Percentiles rank a stretch among this genome's conserved stretches.
Conservation (phyloP, 2,113 vertebrate species). For the Hystrix brachyura region DNA sequence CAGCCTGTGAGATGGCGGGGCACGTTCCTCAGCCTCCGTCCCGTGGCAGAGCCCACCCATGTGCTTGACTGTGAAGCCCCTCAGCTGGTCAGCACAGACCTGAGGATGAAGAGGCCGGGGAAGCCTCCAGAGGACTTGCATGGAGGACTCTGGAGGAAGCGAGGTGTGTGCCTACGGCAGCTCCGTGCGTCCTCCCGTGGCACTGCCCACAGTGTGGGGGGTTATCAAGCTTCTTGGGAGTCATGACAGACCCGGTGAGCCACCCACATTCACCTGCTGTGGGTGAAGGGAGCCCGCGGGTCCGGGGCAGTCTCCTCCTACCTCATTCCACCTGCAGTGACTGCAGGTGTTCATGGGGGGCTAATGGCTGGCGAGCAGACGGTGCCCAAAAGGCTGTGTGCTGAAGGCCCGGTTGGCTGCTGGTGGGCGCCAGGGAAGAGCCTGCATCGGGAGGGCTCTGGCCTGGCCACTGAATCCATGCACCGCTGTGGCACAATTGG, state of each 20-base stretch:
- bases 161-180: accelerated
- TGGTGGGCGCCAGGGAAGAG: neutral
- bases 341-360: neutral
- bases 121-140: neutral
- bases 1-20: accelerated
- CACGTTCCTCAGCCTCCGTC: accelerated
- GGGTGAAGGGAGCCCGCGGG: neutral
- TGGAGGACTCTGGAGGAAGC: no score
- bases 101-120: neutral
- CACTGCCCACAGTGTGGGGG: accelerated
- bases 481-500: neutral
- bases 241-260: accelerated
- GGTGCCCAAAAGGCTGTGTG: neutral
- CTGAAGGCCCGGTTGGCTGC: neutral
- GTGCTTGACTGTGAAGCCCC: neutral
- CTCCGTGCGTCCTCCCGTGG: accelerated
- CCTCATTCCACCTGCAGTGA: accelerated
- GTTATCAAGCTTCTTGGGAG: neutral
- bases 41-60: no score
- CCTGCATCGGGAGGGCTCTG: neutral
- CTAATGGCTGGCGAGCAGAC: neutral
- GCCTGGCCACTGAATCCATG: no score
- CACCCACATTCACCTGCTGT: accelerated
- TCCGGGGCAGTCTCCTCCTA: no score
- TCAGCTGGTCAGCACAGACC: neutral